phyloP scores from a whole-genome alignment of 2,888 invertebrate genomes.

The Ophioninae sp. region DNA sequence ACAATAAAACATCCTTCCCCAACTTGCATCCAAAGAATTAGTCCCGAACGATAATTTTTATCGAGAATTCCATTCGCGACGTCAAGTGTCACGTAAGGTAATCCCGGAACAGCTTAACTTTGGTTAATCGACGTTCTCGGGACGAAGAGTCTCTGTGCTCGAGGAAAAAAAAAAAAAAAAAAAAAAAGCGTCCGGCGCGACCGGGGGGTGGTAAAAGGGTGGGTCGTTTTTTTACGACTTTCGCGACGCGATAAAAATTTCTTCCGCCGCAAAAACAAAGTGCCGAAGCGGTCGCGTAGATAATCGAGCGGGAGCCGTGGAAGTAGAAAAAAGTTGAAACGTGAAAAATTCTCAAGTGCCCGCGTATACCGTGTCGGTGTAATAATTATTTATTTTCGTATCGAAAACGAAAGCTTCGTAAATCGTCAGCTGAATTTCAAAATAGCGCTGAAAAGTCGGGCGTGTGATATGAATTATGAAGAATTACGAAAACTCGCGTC shows the following conservation, averaged over 20 bases:
- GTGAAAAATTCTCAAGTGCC: neutral
- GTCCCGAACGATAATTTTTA: slow-evolving; percentile 24
- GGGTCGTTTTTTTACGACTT: slow-evolving; percentile 20
- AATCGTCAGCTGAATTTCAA: slow-evolving; percentile 6
- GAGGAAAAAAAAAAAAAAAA: slow-evolving; percentile 14
- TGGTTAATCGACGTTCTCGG: slow-evolving; percentile 55
- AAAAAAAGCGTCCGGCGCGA: slow-evolving; percentile 47
- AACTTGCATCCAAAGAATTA: neutral
- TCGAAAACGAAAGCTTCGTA: slow-evolving; percentile 31
- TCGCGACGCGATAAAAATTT: slow-evolving; percentile 29
- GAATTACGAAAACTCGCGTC: slow-evolving; percentile 42
- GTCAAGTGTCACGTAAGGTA: slow-evolving; percentile 32
- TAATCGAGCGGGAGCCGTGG: slow-evolving; percentile 24
- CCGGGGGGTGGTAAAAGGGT: slow-evolving; percentile 43
- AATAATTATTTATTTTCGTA: neutral
- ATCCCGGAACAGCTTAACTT: slow-evolving; percentile 37
- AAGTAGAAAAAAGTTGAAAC: slow-evolving; percentile 26
- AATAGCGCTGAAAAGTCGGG: slow-evolving; percentile 10
- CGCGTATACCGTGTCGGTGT: neutral
- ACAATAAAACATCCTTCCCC: slow-evolving; percentile 21
- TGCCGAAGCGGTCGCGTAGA: slow-evolving; percentile 12
- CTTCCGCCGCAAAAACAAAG: slow-evolving; percentile 17
- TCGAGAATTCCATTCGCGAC: slow-evolving; percentile 16
- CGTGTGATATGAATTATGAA: slow-evolving; percentile 47
- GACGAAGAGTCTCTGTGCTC: slow-evolving; percentile 24